Base-by-base conservation (phyloP, 2,797 vertebrate genomes). In the Stomatorhinus walkeri region DNA sequence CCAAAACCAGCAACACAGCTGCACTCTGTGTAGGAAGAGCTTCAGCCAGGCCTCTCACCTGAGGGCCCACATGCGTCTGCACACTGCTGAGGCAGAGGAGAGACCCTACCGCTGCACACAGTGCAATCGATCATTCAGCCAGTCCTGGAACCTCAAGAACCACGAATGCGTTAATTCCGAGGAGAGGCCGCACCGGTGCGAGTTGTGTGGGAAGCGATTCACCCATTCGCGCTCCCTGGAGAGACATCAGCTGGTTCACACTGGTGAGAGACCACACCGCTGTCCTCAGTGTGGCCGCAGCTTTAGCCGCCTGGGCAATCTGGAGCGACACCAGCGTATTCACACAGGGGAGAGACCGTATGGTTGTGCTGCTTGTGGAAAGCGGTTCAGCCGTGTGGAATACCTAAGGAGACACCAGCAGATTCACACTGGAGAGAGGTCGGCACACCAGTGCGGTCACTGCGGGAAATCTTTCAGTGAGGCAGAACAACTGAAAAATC, bases 221-320 rank as follows among this genome's bases (percentile, higher is more conserved):
- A 96, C 98, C 14, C 98, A 99, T 94, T 97, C 98, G 0, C 98
- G 98, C 92, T 97, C 98, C 1, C 96, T 99, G 89, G 98, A 99
- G 93, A 97, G 98, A 89, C 98, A 98, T 64, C 98, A 99, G 91
- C 96, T 98, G n/a, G 98, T 98, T 79, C 98, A 99, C 95, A 99
- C 98, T 2, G 96, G 96, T 0, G 96, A 96, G 93, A 91, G 95
- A 64, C 98, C 98, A 0, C 98, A 98, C 83, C 96, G 96, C 46
- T 99, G 98, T 93, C 96, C 96, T 0, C 97, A 98, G 92, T 99
- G 98, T 0, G 97, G 97, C 61, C 98, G 98, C 54, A 98, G 97
- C 93, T 99, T 98, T 1, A 98, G 98, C 79, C 98, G 98, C 85
- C 96, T 98, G 3, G 97, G 98, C 90, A 99, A 99, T 94, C 93